These are phyloP conservation scores for Cyprinodon variegatus DNA, from an alignment of 2,113 vertebrate species.

Conservation along the genomic window DNA sequence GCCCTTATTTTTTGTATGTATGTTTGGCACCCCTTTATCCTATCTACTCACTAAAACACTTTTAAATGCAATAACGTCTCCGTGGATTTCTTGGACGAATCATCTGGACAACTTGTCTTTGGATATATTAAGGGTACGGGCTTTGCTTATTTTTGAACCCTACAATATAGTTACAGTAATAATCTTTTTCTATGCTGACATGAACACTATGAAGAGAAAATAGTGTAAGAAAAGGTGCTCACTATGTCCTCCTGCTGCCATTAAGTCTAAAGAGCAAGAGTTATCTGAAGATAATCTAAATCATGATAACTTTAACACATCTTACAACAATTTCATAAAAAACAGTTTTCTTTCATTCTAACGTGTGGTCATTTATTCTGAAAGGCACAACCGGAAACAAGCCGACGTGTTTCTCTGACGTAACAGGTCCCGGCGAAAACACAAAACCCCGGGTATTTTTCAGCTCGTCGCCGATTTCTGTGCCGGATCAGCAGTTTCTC, in stretches of 20 bases:
- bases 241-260: neutral
- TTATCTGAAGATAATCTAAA: neutral
- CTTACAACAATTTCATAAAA: neutral
- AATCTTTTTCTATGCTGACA: neutral
- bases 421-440: neutral
- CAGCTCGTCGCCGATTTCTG: neutral
- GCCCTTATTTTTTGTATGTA: too few species aligned
- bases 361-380: slow-evolving; percentile 27
- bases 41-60: too few species aligned
- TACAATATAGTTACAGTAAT: neutral
- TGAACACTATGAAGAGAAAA: neutral
- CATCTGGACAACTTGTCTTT: too few species aligned
- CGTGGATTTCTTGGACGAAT: too few species aligned
- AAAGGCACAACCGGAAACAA: neutral
- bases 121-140: too few species aligned
- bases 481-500: slow-evolving; percentile 2
- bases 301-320: neutral
- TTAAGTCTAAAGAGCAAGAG: too few species aligned
- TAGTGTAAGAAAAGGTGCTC: neutral
- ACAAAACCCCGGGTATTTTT: slow-evolving; percentile 56
- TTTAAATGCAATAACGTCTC: too few species aligned
- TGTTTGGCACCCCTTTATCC: too few species aligned
- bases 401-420: rapidly evolving
- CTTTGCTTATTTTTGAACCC: neutral
- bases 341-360: neutral